Percentiles rank a stretch among this genome's conserved stretches.
These are phyloP conservation scores for Himalopsyche kuldschensis DNA, from an alignment of 2,888 invertebrate genomes.

Conservation along the genomic window DNA sequence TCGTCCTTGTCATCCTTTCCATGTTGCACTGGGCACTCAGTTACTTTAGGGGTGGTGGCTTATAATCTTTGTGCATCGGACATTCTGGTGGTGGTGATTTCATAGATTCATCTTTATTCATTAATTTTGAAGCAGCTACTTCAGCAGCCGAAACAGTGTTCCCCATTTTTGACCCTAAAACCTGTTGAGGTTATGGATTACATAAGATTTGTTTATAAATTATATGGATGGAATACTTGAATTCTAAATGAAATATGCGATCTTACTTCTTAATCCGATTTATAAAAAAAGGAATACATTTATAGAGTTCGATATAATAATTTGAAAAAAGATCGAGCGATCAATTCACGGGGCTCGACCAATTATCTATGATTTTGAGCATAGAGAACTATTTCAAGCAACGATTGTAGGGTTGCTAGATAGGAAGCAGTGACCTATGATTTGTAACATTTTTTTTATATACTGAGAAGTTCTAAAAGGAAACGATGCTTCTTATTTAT, in stretches of 20 bases:
- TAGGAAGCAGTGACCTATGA: too few relatives aligned
- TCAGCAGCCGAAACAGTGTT: slow-evolving; percentile 63
- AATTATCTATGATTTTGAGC: too few relatives aligned
- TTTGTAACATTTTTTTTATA: too few relatives aligned
- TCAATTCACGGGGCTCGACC: not conserved
- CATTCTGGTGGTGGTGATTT: slow-evolving; percentile 74
- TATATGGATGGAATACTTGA: not conserved
- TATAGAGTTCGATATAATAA: not conserved
- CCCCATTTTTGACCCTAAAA: slow-evolving; percentile 54
- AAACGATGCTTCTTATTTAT: too few relatives aligned
- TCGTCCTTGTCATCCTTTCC: slow-evolving; percentile 60
- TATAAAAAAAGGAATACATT: not conserved
- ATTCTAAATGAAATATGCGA: not conserved
- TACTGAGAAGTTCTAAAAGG: too few relatives aligned
- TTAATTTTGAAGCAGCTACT: slow-evolving; percentile 7
- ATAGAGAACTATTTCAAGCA: too few relatives aligned
- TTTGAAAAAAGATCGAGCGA: not conserved
- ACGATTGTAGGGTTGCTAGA: too few relatives aligned
- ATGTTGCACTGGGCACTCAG: slow-evolving; percentile 76
- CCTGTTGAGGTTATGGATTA: slow-evolving; percentile 23
- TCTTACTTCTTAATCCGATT: not conserved
- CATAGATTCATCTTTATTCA: slow-evolving; percentile 45
- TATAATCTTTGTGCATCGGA: slow-evolving; percentile 75
- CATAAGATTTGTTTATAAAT: slow-evolving; percentile 5
- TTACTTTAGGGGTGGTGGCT: slow-evolving; percentile 40